These are phyloP conservation scores for Fulmarus glacialis DNA, from an alignment of 2,113 vertebrate genomes.

Conservation along the genomic window DNA sequence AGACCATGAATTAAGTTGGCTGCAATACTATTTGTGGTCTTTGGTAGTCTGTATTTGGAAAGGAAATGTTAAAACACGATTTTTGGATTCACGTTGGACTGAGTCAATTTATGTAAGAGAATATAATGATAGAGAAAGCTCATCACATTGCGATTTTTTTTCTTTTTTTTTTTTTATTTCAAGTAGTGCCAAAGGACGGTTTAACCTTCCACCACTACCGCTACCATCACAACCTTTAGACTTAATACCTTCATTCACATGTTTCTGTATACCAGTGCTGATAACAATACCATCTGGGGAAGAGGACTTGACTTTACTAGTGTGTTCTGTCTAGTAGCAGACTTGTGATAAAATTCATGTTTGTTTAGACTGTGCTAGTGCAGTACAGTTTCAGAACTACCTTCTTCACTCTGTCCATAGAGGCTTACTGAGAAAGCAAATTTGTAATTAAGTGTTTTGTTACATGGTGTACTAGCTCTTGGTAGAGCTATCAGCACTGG, in stretches of 20 bases:
- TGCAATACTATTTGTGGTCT: slow-evolving; percentile 12
- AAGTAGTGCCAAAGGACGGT: slow-evolving; percentile 66
- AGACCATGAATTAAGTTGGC: slow-evolving; percentile 26
- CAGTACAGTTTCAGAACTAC: background rate
- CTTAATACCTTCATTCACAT: slow-evolving; percentile 55
- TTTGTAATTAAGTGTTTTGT: background rate
- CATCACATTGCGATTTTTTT: background rate
- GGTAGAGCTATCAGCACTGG: slow-evolving; percentile 82
- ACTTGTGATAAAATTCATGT: background rate
- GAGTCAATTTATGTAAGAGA: background rate
- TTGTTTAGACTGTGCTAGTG: slow-evolving; percentile 1
- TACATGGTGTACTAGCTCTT: background rate
- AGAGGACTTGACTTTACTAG: slow-evolving; percentile 11
- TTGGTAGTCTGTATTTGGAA: slow-evolving; percentile 32
- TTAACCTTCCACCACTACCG: slow-evolving; percentile 85
- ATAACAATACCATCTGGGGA: slow-evolving; percentile 72
- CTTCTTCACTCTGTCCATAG: background rate
- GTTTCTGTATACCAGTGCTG: slow-evolving; percentile 74
- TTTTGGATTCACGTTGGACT: background rate
- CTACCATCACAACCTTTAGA: slow-evolving; percentile 70
- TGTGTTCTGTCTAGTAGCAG: slow-evolving; percentile 5
- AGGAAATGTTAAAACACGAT: background rate
- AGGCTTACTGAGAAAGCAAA: slow-evolving; percentile 11
- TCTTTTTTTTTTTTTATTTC: background rate
- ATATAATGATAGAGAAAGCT: background rate